Evolutionary conservation across 1,140 invertebrate species (phyloP).

Genomic region (Philotrypesis tridentata): DNA sequence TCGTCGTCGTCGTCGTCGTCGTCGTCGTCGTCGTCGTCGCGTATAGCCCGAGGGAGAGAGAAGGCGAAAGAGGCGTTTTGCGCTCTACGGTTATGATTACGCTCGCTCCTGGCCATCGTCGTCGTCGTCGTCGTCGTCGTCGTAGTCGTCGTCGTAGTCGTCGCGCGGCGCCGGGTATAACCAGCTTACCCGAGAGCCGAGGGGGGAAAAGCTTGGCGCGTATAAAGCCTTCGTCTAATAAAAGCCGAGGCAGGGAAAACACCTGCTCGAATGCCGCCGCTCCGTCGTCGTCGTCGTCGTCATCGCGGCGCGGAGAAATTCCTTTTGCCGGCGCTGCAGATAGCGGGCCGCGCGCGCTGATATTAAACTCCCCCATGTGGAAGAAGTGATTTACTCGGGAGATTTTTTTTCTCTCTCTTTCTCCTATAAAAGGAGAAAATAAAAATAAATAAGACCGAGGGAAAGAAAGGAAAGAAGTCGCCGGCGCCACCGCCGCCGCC

Average conservation of each 20-base stretch:
- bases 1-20: too few relatives aligned
- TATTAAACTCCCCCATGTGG: conserved; percentile 12
- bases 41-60: neutral
- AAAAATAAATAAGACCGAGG: neutral
- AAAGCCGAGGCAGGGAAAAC: conserved; percentile 6
- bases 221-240: neutral
- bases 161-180: neutral
- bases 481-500: too few relatives aligned
- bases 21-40: too few relatives aligned
- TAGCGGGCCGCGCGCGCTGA: neutral
- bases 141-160: too few relatives aligned
- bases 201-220: neutral
- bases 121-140: too few relatives aligned
- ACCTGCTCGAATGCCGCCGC: conserved; percentile 2
- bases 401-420: conserved; percentile 3
- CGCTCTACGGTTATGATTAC: conserved; percentile 16
- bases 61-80: neutral
- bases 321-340: neutral
- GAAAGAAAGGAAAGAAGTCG: neutral
- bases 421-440: neutral
- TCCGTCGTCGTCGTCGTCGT: too few relatives aligned
- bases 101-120: neutral
- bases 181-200: neutral
- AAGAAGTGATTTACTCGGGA: conserved; percentile 12
- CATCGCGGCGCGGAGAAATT: too few relatives aligned